These are phyloP conservation scores for Monodelphis domestica DNA, from an alignment of 2,797 vertebrate species.

Conservation along the genomic window DNA sequence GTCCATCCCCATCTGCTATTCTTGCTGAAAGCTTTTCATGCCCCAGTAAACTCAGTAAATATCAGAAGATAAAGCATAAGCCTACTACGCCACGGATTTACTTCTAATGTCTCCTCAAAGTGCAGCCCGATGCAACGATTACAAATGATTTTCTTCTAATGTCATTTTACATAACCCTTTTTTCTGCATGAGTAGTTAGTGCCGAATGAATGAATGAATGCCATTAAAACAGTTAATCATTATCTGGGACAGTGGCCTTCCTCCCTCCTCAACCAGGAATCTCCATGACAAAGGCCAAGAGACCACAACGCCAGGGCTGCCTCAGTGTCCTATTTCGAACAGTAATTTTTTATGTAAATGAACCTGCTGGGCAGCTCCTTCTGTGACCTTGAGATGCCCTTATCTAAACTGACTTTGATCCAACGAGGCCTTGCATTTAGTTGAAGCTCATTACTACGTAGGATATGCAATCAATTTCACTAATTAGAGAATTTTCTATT, in stretches of 20 bases:
- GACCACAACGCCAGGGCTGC: slow-evolving; percentile 89
- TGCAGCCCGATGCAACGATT: slow-evolving; percentile 91
- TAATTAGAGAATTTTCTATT: slow-evolving; percentile 84
- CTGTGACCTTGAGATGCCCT: slow-evolving; percentile 95
- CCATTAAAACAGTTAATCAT: slow-evolving; percentile 95
- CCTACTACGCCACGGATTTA: slow-evolving; percentile 91
- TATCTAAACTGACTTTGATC: slow-evolving; percentile 93
- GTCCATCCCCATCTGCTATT: slow-evolving; percentile 91
- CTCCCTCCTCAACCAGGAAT: slow-evolving; percentile 88
- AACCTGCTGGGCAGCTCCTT: slow-evolving; percentile 86
- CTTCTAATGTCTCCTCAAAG: slow-evolving; percentile 93
- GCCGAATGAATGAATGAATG: slow-evolving; percentile 91
- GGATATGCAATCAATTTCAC: slow-evolving; percentile 84
- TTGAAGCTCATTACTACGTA: slow-evolving; percentile 84
- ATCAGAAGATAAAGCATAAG: slow-evolving; percentile 93
- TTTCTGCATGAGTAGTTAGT: slow-evolving; percentile 93
- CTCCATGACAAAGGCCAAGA: slow-evolving; percentile 94
- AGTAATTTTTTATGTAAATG: slow-evolving; percentile 92
- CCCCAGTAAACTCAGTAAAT: slow-evolving; percentile 92
- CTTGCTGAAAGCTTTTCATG: slow-evolving; percentile 92
- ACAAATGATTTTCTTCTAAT: slow-evolving; percentile 94
- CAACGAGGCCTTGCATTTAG: slow-evolving; percentile 83
- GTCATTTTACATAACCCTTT: slow-evolving; percentile 94
- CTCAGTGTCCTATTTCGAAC: slow-evolving; percentile 86
- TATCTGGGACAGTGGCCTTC: slow-evolving; percentile 90